A percentile compares a stretch with the other conserved stretches of the same genome.
These are phyloP conservation scores for Cyprinodon tularosa DNA, from an alignment of 2,113 vertebrate species.

Conservation along the genomic window DNA sequence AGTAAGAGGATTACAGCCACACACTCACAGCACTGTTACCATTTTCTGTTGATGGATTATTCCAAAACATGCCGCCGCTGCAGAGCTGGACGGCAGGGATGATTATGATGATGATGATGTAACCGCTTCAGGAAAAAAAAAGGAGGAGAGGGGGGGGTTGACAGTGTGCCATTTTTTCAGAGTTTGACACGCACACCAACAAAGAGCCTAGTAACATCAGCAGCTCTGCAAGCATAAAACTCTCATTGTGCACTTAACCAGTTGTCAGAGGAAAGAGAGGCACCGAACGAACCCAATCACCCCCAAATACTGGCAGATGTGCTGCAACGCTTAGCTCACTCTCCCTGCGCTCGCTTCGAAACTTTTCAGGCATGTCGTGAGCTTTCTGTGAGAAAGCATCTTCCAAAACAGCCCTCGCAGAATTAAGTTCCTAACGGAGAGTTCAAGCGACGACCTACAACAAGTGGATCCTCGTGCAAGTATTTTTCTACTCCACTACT, in stretches of 20 bases:
- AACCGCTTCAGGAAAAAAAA: constrained; percentile 52
- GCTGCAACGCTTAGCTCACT: constrained; percentile 44
- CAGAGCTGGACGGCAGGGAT: constrained; percentile 38
- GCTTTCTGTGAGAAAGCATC: constrained; percentile 21
- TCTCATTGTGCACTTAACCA: constrained; percentile 69
- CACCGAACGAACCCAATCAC: constrained; percentile 63
- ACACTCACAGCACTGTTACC: constrained; percentile 51
- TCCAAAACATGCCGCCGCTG: constrained; percentile 70
- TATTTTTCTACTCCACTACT: neutral
- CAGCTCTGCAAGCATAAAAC: constrained; percentile 53
- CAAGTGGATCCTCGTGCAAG: constrained; percentile 7
- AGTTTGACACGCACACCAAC: constrained; percentile 53
- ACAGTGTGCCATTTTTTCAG: constrained; percentile 62
- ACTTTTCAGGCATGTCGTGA: constrained; percentile 17
- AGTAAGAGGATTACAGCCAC: constrained; percentile 71
- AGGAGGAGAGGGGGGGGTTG: constrained; percentile 36
- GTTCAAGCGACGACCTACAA: constrained; percentile 12
- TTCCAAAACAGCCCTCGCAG: constrained; percentile 20
- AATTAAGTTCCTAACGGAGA: constrained; percentile 14
- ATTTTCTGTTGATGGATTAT: constrained; percentile 77
- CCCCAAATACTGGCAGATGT: constrained; percentile 57
- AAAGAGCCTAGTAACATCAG: constrained; percentile 60
- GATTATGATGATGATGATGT: constrained; percentile 59
- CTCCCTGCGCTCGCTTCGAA: neutral
- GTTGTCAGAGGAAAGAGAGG: constrained; percentile 48